Percentiles rank a stretch among this genome's conserved stretches.
These are phyloP conservation scores for Sclerurus mexicanus DNA, from an alignment of 2,113 vertebrate genomes.

Conservation along the genomic window DNA sequence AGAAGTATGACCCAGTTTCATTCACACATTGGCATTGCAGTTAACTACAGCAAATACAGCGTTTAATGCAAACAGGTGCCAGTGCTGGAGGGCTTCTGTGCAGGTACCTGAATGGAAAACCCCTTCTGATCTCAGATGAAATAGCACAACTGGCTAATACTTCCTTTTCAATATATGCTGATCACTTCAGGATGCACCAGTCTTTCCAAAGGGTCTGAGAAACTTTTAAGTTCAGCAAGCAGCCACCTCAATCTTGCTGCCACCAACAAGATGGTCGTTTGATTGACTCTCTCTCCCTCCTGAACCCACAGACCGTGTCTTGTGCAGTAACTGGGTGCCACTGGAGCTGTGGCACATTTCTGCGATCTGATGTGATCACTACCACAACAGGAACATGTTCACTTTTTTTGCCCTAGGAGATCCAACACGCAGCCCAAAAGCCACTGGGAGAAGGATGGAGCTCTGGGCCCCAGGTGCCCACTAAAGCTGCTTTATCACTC, in stretches of 20 bases:
- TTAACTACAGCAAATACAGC: conserved; percentile 5
- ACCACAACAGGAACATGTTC: background rate
- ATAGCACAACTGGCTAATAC: background rate
- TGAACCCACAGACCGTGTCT: accelerated
- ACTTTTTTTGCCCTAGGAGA: background rate
- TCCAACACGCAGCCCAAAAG: background rate
- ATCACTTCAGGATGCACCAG: background rate
- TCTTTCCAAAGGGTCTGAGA: background rate
- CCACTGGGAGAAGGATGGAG: background rate
- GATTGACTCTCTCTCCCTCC: background rate
- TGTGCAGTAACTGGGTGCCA: background rate
- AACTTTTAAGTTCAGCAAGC: background rate
- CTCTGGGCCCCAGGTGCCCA: background rate
- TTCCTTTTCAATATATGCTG: background rate
- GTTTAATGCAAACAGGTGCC: background rate
- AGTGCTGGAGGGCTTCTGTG: background rate
- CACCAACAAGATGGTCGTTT: background rate
- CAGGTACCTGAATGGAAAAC: background rate
- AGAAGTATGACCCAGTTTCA: conserved; percentile 56
- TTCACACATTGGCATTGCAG: conserved; percentile 14
- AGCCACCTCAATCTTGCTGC: accelerated
- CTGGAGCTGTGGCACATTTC: background rate
- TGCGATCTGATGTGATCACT: background rate
- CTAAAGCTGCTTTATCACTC: background rate
- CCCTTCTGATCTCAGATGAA: background rate